Evolutionary conservation across 2,113 vertebrate species (phyloP).

Genomic region (Perccottus glenii): DNA sequence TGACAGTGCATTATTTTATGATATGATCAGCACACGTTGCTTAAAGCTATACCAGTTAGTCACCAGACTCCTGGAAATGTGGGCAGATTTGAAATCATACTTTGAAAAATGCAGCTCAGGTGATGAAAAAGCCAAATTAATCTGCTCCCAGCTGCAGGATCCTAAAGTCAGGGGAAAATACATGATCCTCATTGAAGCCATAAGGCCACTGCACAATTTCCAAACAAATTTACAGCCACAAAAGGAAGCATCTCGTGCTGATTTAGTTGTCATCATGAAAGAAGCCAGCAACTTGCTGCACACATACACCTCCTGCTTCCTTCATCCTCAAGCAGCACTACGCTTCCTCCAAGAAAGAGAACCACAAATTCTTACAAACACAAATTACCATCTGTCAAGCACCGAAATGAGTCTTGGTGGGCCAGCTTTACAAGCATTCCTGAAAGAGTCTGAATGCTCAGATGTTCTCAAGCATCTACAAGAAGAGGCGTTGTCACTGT

Average conservation of each 20-base stretch:
- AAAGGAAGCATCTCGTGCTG: constrained; percentile 33
- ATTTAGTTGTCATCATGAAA: constrained; percentile 63
- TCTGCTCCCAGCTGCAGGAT: constrained; percentile 68
- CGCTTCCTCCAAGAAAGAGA: constrained; percentile 66
- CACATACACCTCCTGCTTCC: constrained; percentile 71
- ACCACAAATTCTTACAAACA: constrained; percentile 55
- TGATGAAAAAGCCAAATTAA: constrained; percentile 51
- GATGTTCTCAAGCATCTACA: constrained; percentile 38
- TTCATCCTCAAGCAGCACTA: constrained; percentile 63
- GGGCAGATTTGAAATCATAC: constrained; percentile 69
- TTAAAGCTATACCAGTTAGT: constrained; percentile 59
- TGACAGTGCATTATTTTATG: constrained; percentile 22
- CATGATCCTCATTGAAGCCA: constrained; percentile 69
- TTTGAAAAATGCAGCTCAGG: constrained; percentile 56
- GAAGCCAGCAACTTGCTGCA: constrained; percentile 67
- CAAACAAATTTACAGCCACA: constrained; percentile 54
- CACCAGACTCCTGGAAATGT: constrained; percentile 61
- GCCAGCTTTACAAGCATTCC: constrained; percentile 58
- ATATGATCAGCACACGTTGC: constrained; percentile 52
- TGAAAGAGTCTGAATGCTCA: constrained; percentile 38
- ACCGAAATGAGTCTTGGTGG: constrained; percentile 54
- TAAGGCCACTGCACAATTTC: constrained; percentile 72
- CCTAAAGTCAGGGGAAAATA: constrained; percentile 70
- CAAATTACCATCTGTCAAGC: constrained; percentile 51
- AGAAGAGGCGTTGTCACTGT: constrained; percentile 65